Base-by-base conservation (phyloP, 2,888 invertebrate genomes). In the Odontomyia ornata region DNA sequence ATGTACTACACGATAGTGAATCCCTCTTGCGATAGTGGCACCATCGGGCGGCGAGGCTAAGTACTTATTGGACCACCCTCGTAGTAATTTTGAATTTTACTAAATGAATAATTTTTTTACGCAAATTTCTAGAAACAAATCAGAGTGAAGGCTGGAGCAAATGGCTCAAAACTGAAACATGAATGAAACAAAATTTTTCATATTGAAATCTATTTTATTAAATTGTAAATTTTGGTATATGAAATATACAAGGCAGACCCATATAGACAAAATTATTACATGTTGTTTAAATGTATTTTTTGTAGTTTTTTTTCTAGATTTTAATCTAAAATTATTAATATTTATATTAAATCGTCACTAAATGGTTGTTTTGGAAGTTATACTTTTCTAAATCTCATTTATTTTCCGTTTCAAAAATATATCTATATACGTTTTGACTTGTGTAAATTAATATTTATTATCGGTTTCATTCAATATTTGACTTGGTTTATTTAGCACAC, bases 201-300 rank as follows among this genome's bases (percentile, higher is more conserved):
- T 65, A 65, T 36, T 65, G 65, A 65, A 65, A 65, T 65, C 36
- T 36, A 65, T 65, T 27, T 65, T 36, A 36, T 65, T 65, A 11
- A 30, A n/a, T 27, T 65, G 21, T 65, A 72, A 56, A 72, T 56
- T 72, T 72, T 52, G 71, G 56, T 72, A 52, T 52, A 52, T 72
- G 52, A 69, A 72, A 72, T 72, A 72, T 72, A 72, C 71, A 72
- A 72, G 71, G 56, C 71, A 72, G 52, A 72, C 71, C 36, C 65
- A 65, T 65, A 65, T 21, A 36, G 65, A 65, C 21, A 60, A 60
- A 9, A 23, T 60, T 25, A 60, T 60, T 21, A 21, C 23, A 23
- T 60, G 57, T 9, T 36, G 3, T 36, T 36, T 36, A 36, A n/a
- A n/a, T n/a, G n/a, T 18, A 60, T 21, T 60, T 25, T 60, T 60